Percentiles rank a stretch among this genome's conserved stretches.
Conservation (phyloP, 2,797 vertebrate genomes). For the Knipowitschia caucasica region DNA sequence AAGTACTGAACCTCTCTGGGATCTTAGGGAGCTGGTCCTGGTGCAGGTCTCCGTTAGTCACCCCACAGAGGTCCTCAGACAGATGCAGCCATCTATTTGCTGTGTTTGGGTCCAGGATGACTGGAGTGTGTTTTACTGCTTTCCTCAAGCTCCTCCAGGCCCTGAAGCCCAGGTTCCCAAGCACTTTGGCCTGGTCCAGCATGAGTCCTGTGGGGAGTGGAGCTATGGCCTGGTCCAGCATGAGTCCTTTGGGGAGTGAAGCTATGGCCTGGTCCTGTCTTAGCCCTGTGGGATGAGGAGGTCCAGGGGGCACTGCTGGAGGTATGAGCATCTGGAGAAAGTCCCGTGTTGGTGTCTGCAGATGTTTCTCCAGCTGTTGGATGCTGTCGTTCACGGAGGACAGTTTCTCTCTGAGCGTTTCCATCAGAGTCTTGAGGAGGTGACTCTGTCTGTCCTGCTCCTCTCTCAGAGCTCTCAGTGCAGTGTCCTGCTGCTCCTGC, state of each 20-base stretch:
- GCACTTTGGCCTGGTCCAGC: neutral
- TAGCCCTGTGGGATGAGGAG: neutral
- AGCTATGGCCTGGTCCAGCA: neutral
- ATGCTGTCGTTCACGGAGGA: neutral
- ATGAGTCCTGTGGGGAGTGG: neutral
- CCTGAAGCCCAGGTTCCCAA: neutral
- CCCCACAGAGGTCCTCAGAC: neutral
- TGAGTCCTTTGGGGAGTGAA: neutral
- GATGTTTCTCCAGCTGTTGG: neutral
- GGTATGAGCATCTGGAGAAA: neutral
- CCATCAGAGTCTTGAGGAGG: neutral
- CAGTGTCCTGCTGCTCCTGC: neutral
- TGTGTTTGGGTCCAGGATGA: neutral
- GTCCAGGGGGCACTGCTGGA: neutral
- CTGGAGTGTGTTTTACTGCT: neutral
- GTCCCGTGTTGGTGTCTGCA: neutral
- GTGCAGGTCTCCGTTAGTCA: neutral
- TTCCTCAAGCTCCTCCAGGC: neutral
- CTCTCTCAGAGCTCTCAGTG: neutral
- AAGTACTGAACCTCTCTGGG: constrained; percentile 2
- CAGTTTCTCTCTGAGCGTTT: neutral
- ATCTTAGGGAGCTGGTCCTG: neutral
- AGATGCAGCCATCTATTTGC: neutral
- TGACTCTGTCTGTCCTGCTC: neutral
- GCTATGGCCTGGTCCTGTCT: neutral